Percentiles rank a stretch among this genome's conserved stretches.
Evolutionary conservation across 35 echinoderm and acorn worm genomes (phyloP).

Genomic region (Heliocidaris erythrogramma): DNA sequence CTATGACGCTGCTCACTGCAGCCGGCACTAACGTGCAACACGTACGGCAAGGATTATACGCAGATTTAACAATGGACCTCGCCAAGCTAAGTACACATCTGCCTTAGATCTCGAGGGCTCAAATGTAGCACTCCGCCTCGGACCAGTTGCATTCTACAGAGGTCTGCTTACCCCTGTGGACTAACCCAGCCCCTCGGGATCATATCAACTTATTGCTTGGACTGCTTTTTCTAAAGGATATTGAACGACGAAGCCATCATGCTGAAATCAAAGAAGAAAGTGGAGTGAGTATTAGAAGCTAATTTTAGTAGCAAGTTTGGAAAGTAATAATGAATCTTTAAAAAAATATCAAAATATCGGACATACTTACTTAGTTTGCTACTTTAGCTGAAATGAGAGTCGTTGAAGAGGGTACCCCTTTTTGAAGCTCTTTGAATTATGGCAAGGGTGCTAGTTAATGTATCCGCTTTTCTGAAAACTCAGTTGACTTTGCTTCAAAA

Average conservation of each 20-base stretch:
- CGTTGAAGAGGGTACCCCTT: too few species aligned
- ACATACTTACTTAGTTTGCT: too few species aligned
- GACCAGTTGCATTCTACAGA: background rate
- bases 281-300: background rate
- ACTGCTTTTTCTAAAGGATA: background rate
- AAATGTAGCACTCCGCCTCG: background rate
- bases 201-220: background rate
- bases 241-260: background rate
- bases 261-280: constrained; percentile 11
- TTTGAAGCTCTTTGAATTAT: too few species aligned
- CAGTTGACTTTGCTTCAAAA: too few species aligned
- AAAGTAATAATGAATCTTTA: background rate
- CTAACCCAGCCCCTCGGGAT: background rate
- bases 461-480: too few species aligned
- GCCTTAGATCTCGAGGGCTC: background rate
- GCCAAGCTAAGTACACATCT: background rate
- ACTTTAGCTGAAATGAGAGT: too few species aligned
- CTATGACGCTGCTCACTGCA: background rate
- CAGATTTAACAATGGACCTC: background rate
- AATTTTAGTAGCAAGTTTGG: background rate
- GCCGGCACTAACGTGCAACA: background rate
- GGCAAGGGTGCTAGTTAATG: too few species aligned
- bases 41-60: background rate
- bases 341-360: too few species aligned
- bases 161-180: background rate